These are phyloP conservation scores for Drosophila tsacasi DNA, from an alignment of 1,140 invertebrate genomes.

Conservation along the genomic window DNA sequence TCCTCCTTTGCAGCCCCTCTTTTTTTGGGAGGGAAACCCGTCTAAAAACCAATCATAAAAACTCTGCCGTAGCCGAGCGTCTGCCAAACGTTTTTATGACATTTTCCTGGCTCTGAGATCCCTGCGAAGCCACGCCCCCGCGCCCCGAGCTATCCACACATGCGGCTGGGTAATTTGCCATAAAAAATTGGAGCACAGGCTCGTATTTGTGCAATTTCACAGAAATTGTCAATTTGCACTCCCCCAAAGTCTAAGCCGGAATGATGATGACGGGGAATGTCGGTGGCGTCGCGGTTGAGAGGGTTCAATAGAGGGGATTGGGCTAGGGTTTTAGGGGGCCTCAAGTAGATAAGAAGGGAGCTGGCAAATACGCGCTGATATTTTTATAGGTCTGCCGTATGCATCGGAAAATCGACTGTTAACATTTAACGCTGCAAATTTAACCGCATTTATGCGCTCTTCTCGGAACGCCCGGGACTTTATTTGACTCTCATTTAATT, in stretches of 20 bases:
- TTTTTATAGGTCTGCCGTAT: constrained; percentile 66
- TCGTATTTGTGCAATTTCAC: constrained; percentile 82
- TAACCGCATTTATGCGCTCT: constrained; percentile 72
- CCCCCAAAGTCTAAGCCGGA: constrained; percentile 76
- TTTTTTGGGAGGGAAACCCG: constrained; percentile 26
- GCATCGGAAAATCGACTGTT: constrained; percentile 76
- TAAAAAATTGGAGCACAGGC: constrained; percentile 77
- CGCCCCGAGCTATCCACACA: constrained; percentile 32
- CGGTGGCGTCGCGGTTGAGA: background rate
- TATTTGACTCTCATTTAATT: constrained; percentile 80
- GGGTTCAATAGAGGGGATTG: background rate
- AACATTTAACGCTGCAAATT: constrained; percentile 81
- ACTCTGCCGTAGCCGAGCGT: constrained; percentile 50
- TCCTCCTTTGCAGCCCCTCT: constrained; percentile 28
- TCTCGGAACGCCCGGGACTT: constrained; percentile 33
- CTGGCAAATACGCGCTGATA: constrained; percentile 77
- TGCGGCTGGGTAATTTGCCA: constrained; percentile 79
- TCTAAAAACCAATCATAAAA: constrained; percentile 79
- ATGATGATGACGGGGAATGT: constrained; percentile 24
- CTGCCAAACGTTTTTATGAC: constrained; percentile 77
- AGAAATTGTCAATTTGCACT: constrained; percentile 83
- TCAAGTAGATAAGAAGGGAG: constrained; percentile 37
- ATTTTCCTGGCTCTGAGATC: constrained; percentile 34
- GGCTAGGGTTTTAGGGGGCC: background rate
- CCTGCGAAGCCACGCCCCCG: constrained; percentile 33